These are phyloP conservation scores for Tetranychus truncatus DNA, from an alignment of 2,888 invertebrate species.

Conservation along the genomic window DNA sequence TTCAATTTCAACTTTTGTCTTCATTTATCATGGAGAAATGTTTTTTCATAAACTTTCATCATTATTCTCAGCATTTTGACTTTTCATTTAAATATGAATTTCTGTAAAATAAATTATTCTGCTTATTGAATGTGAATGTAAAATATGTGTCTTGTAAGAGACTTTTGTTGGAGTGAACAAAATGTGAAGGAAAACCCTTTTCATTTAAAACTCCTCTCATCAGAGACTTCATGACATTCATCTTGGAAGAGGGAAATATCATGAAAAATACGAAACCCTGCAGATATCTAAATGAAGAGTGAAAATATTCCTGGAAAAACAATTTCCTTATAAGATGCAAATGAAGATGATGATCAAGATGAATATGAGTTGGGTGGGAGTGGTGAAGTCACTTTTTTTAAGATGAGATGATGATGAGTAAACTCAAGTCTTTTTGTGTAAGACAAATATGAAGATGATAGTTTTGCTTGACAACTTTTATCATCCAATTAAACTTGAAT, in stretches of 20 bases:
- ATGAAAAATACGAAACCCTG: background rate
- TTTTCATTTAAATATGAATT: too few species aligned
- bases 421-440: background rate
- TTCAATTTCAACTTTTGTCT: too few species aligned
- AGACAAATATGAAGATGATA: background rate
- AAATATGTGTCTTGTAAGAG: background rate
- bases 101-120: background rate
- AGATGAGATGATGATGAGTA: background rate
- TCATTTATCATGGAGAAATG: too few species aligned
- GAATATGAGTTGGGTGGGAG: background rate
- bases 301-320: background rate
- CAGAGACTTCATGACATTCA: background rate
- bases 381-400: background rate
- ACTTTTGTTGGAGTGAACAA: background rate
- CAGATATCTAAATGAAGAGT: slow-evolving; percentile 1
- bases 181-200: background rate
- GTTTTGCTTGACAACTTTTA: background rate
- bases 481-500: background rate
- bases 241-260: background rate
- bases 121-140: background rate
- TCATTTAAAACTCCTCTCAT: background rate
- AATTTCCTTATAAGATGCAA: background rate
- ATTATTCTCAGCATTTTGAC: too few species aligned
- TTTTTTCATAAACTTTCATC: too few species aligned
- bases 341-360: background rate